Base-by-base conservation (phyloP, 2,797 vertebrate genomes). In the Paedocypris micromegethes region DNA sequence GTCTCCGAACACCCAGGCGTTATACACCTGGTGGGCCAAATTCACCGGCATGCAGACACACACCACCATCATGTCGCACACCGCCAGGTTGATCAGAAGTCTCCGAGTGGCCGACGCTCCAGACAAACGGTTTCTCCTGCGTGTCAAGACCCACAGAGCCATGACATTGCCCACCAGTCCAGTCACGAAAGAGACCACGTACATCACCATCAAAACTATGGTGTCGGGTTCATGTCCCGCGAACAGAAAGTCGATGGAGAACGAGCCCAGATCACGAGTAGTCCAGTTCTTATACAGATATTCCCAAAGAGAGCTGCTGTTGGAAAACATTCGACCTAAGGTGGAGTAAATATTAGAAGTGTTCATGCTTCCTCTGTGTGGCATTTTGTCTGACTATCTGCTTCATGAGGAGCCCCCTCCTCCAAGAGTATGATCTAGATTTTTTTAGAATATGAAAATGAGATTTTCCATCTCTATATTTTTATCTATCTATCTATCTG, bases 1-100 rank as follows among this genome's bases (percentile, higher is more conserved):
- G 68, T 83, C 85, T 2, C 86, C 86, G 58, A 87, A 86, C 51
- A 86, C 82, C 86, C 86, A 87, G 3, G 78, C 84, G 64, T 83
- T 84, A 72, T 86, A 81, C 4, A 87, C 81, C 77, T 87, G 83
- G 55, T 83, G 86, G 3, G 81, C 83, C 41, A 86, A 75, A 44
- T 84, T 87, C 0, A 86, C 85, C 0, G 86, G 86, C 86, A 87
- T 87, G 65, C 86, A 87, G 41, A 87, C 80, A 55, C 84, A 86
- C 57, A 87, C 84, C 61, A 87, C 86, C 83, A 87, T 80, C 86
- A 86, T 87, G 69, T 87, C 86, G 61, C 86, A 87, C 5, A 83
- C 75, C 5, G 86, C 84, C 75, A 87, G 68, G 74, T 87, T 87
- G 6, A 86, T 78, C 44, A 87, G 76, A 8, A 87, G 83, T 58